Base-by-base conservation (phyloP, 2,797 vertebrate species). In the Crenichthys baileyi region DNA sequence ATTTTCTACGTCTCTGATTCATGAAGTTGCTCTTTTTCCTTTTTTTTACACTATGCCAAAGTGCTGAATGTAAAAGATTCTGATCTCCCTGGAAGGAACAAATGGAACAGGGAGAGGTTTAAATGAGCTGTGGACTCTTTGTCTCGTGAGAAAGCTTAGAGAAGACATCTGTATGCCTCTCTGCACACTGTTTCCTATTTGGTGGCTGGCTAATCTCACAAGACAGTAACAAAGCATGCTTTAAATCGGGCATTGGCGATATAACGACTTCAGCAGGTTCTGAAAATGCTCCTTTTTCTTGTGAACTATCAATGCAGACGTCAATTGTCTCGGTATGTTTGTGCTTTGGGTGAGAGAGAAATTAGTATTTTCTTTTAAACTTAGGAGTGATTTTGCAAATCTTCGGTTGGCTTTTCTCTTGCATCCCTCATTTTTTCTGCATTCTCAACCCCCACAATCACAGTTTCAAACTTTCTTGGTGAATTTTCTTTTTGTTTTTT, bases 131-230 rank as follows among this genome's bases (percentile, higher is more conserved):
- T 41, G 51, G 71, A 74, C 65, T 70, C 55, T 61, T 55, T 77
- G 39, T 41, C 46, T 83, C 72, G 75, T 73, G 80, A 55, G 5
- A 0, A 18, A 56, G 78, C 72, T 74, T 60, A 5, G 16, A 82
- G 73, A 86, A 81, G 75, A 87, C 77, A 13, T 77, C 20, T 56
- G 55, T 53, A 24, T 77, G 78, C 48, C 60, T 79, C 56, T 75
- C 41, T 31, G 74, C 73, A 53, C 31, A n/a, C 63, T 11, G 70
- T 76, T 22, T 15, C 60, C 77, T 85, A 58, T 29, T 18, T 4
- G 70, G 11, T 72, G 29, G 36, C n/a, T 70, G 44, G 22, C 46
- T 71, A 48, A 55, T 53, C 78, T 73, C 3, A 5, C 61, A 16
- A 77, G 41, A 76, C 73, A 79, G 67, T 68, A 80, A 60, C 73